Percentiles rank a stretch among this genome's conserved stretches.
These are phyloP conservation scores for Sternarchorhynchus goeldii DNA, from an alignment of 2,797 vertebrate species.

Conservation along the genomic window DNA sequence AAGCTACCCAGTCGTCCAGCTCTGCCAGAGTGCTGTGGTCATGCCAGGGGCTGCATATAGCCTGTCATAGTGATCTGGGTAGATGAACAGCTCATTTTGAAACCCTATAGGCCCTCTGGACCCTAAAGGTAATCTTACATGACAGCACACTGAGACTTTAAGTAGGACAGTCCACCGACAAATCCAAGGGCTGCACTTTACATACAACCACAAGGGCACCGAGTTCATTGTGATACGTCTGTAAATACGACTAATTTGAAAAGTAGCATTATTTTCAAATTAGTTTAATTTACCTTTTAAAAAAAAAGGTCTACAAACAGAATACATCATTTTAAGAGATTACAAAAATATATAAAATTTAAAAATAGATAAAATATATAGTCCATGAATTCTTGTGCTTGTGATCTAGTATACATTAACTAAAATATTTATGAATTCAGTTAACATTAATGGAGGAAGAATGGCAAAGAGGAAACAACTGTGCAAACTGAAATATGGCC, in stretches of 20 bases:
- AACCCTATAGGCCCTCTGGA: constrained; percentile 72
- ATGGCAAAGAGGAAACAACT: constrained; percentile 51
- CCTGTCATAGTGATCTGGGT: constrained; percentile 66
- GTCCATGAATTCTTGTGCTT: neutral
- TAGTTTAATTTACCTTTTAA: neutral
- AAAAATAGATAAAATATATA: neutral
- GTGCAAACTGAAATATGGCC: constrained; percentile 33
- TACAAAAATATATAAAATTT: neutral
- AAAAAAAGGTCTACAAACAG: neutral
- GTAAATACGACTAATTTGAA: neutral
- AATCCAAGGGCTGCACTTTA: constrained; percentile 26
- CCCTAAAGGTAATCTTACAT: constrained; percentile 76
- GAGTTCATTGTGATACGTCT: neutral
- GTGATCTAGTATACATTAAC: neutral
- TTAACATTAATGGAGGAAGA: constrained; percentile 32
- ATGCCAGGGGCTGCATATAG: constrained; percentile 66
- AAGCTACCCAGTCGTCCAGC: constrained; percentile 12
- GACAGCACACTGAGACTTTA: constrained; percentile 70
- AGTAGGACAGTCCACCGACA: constrained; percentile 47
- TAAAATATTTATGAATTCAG: neutral
- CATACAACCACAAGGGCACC: constrained; percentile 3
- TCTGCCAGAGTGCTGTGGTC: constrained; percentile 43
- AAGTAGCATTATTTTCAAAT: neutral
- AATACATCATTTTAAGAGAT: neutral
- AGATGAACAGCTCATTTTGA: constrained; percentile 79